Base-by-base conservation (phyloP, 30 jellyfish, hydroid and myxozoan species). In the Morbakka virulenta region DNA sequence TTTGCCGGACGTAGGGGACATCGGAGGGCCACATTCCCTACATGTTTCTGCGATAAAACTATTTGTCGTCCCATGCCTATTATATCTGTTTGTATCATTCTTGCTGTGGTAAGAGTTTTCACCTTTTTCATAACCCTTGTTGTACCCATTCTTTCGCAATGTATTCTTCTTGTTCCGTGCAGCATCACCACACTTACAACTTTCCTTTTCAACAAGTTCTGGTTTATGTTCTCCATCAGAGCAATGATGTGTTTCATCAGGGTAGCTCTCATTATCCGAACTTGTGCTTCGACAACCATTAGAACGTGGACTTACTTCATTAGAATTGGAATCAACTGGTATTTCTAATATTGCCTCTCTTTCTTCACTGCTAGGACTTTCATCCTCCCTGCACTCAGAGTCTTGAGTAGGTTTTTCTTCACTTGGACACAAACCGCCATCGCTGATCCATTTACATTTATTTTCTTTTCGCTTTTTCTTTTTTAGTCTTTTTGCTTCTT, bases 391-490 rank as follows among this genome's bases (percentile, higher is more conserved):
- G 0, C 35, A 71, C 13, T 63, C 63, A 3, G 49, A 78, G 33
- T 67, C 64, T 9, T 67, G 77, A 22, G 76, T 76, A 26, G 76
- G 92, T 29, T 89, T 82, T 57, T 74, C 86, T 2, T 17, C 25
- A 49, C 57, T 62, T n/a, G 67, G 35, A 0, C 70, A 67, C 34
- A 32, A 72, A 2, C 61, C 67, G 29, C 77, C 95, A 62, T 77
- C 91, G 4, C 41, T 26, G 11, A 32, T 21, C 52, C 47, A 69
- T 65, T 90, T 90, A 35, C 96, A 94, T 65, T 80, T 79, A 57
- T 83, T 90, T 52, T 90, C 98, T 57, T 90, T 90, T 32, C 98
- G 35, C 67, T 84, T 90, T 61, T 90, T 90, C 89, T 79, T 90
- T 48, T 90, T 90, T 89, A 90, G 49, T 31, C 98, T 64, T 48